A percentile compares a stretch with the other conserved stretches of the same genome.
phyloP scores from a whole-genome alignment of 2,888 invertebrate species.

The Ptychoptera albimana region DNA sequence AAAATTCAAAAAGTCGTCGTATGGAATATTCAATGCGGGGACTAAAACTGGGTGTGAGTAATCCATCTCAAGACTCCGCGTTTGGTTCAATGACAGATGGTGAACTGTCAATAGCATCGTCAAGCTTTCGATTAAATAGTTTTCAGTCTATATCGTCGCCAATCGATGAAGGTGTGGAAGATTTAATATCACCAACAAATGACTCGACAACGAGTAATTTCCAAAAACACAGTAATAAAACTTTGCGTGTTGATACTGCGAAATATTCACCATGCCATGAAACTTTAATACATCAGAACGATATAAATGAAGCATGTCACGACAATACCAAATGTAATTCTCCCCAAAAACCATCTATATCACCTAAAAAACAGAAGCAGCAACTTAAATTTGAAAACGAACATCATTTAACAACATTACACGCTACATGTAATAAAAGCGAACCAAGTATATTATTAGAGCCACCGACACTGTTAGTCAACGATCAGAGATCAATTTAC shows the following conservation, averaged over 20 bases:
- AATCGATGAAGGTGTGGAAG: constrained; percentile 31
- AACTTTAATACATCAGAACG: constrained; percentile 7
- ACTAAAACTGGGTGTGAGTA: constrained; percentile 19
- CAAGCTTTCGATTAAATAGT: constrained; percentile 29
- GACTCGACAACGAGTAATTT: background rate
- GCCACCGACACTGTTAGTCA: constrained; percentile 31
- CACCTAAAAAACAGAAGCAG: constrained; percentile 25
- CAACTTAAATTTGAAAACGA: constrained; percentile 12
- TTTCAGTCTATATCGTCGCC: constrained; percentile 31
- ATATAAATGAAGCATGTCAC: too few relatives aligned
- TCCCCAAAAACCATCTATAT: constrained; percentile 13
- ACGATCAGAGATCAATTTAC: constrained; percentile 31
- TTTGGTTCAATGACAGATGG: constrained; percentile 31
- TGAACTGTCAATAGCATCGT: constrained; percentile 28
- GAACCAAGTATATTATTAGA: constrained; percentile 17
- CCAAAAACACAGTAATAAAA: background rate
- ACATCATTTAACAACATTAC: too few relatives aligned
- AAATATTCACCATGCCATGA: constrained; percentile 28
- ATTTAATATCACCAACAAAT: constrained; percentile 19
- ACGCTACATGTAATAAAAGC: too few relatives aligned
- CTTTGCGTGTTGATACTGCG: constrained; percentile 22
- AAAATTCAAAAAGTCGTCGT: constrained; percentile 30
- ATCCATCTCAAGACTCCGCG: constrained; percentile 31
- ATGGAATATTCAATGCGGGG: constrained; percentile 30
- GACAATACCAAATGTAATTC: too few relatives aligned